These are phyloP conservation scores for Andrena haemorrhoa DNA, from an alignment of 2,888 invertebrate species.

Conservation along the genomic window DNA sequence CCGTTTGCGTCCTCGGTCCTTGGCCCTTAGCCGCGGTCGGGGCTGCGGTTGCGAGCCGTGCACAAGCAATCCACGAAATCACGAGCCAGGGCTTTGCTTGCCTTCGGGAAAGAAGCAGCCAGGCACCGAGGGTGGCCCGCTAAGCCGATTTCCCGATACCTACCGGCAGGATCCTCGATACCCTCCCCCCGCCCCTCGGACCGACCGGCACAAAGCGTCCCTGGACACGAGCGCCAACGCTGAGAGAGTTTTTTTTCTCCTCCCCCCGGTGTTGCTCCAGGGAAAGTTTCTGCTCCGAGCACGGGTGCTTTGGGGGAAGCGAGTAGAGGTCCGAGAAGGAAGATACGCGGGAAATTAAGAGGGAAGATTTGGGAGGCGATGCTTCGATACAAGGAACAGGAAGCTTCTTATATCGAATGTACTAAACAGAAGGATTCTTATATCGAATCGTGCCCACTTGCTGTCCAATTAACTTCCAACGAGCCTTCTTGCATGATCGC, in stretches of 20 bases:
- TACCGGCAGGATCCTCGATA: constrained; percentile 23
- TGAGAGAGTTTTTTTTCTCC: background rate
- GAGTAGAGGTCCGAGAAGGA: background rate
- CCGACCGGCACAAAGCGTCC: constrained; percentile 40
- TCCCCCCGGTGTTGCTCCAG: background rate
- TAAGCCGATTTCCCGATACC: constrained; percentile 66
- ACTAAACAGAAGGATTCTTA: too few species aligned
- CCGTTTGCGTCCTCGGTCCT: constrained; percentile 55
- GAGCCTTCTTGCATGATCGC: too few species aligned
- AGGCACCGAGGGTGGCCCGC: constrained; percentile 28
- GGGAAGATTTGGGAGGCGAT: background rate
- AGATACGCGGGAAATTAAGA: background rate
- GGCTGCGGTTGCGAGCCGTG: constrained; percentile 63
- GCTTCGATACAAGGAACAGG: too few species aligned
- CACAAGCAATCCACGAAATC: constrained; percentile 65
- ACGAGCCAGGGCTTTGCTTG: constrained; percentile 55
- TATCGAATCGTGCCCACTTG: too few species aligned
- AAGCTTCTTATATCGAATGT: too few species aligned
- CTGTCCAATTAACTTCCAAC: too few species aligned
- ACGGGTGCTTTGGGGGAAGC: background rate
- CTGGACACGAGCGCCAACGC: constrained; percentile 18
- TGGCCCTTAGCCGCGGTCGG: constrained; percentile 65
- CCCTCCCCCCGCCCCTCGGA: background rate
- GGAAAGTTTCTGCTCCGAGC: background rate
- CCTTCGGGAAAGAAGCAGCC: constrained; percentile 32